phyloP scores from a whole-genome alignment of 2,888 invertebrate species.

The Sphinx pinastri region DNA sequence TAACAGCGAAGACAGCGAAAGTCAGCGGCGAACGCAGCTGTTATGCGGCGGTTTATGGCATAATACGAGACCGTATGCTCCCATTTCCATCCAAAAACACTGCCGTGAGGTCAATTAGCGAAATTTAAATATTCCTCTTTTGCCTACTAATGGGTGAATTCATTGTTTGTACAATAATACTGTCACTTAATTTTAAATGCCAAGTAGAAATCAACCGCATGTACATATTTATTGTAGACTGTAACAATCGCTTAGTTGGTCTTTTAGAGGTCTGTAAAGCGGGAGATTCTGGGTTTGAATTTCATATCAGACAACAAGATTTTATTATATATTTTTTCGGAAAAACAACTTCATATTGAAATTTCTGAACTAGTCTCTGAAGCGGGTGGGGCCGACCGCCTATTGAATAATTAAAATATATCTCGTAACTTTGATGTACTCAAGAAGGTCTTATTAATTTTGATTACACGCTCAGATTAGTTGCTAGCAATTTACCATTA shows the following conservation, averaged over 20 bases:
- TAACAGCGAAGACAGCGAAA: background rate
- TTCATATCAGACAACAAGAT: no score
- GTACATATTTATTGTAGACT: background rate
- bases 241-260: background rate
- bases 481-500: constrained; percentile 12
- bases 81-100: constrained; percentile 17
- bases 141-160: constrained; percentile 21
- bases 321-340: no score
- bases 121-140: constrained; percentile 27
- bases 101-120: constrained; percentile 23
- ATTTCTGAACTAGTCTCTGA: no score
- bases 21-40: background rate
- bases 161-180: constrained; percentile 11
- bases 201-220: background rate
- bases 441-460: background rate
- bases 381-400: no score
- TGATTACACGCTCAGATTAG: background rate
- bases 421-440: background rate
- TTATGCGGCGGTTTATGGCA: background rate
- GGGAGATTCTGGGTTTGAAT: no score
- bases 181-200: constrained; percentile 11
- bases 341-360: no score
- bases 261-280: no score
- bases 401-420: background rate
- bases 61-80: constrained; percentile 8